Percentiles rank a stretch among this genome's conserved stretches.
Conservation (phyloP, 2,797 vertebrate species). For the Anguilla anguilla region DNA sequence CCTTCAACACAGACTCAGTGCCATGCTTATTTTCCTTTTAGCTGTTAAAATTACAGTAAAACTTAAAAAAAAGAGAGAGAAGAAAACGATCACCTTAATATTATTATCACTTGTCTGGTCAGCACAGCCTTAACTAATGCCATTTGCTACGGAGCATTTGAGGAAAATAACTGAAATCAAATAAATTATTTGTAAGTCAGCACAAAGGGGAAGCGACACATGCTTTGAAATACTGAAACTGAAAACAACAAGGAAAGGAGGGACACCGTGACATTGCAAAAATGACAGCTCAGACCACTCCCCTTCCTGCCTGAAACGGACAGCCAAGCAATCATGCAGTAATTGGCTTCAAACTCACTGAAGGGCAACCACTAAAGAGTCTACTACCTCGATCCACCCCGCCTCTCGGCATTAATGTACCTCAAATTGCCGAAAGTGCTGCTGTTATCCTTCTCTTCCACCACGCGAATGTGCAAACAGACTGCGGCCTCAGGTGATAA, state of each 20-base stretch:
- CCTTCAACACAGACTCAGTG: not conserved
- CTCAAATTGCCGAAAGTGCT: not conserved
- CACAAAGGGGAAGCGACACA: not conserved
- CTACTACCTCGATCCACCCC: not conserved
- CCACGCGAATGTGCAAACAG: not conserved
- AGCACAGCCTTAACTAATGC: not conserved
- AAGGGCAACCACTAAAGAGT: not conserved
- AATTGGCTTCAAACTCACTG: slow-evolving; percentile 11
- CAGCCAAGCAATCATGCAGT: not conserved
- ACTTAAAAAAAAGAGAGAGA: not conserved
- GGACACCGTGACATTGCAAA: not conserved
- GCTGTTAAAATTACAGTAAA: not conserved
- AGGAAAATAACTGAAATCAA: not conserved
- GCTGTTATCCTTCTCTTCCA: not conserved
- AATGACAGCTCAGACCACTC: not conserved
- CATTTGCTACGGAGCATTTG: not conserved
- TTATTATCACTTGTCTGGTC: not conserved
- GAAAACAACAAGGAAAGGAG: not conserved
- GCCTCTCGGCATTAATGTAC: not conserved
- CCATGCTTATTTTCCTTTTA: not conserved
- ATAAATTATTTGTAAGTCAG: not conserved
- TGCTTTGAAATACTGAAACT: not conserved
- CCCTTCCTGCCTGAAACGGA: not conserved
- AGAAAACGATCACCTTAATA: not conserved
- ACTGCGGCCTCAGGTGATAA: not conserved